A percentile compares a stretch with the other conserved stretches of the same genome.
These are phyloP conservation scores for Idaea straminata DNA, from an alignment of 2,888 invertebrate species.

Conservation along the genomic window DNA sequence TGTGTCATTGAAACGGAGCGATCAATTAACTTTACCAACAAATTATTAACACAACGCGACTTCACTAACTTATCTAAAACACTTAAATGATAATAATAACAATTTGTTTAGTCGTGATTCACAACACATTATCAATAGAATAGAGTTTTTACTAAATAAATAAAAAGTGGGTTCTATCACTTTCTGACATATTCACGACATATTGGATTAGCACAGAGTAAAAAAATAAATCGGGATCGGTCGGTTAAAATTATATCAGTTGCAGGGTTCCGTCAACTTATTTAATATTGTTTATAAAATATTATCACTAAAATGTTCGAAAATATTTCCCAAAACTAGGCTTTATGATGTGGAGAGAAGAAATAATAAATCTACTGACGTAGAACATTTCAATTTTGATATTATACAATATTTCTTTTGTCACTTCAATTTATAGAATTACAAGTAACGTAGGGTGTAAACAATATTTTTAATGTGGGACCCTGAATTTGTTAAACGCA, in stretches of 20 bases:
- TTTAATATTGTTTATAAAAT: neutral
- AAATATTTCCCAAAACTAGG: too few relatives aligned
- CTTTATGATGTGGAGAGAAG: too few relatives aligned
- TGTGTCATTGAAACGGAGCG: conserved; percentile 25
- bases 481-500: neutral
- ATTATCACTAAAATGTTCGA: too few relatives aligned
- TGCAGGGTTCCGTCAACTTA: neutral
- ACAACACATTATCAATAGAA: conserved; percentile 40
- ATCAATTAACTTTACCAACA: conserved; percentile 27
- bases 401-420: too few relatives aligned
- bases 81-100: conserved; percentile 27
- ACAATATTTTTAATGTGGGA: neutral
- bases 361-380: too few relatives aligned
- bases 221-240: neutral
- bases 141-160: conserved; percentile 34
- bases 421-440: too few relatives aligned
- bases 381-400: too few relatives aligned
- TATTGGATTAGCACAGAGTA: conserved; percentile 48
- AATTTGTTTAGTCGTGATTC: conserved; percentile 30
- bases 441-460: too few relatives aligned
- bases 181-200: conserved; percentile 48
- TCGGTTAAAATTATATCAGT: neutral
- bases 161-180: conserved; percentile 47
- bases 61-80: conserved; percentile 25
- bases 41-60: conserved; percentile 23